Evolutionary conservation across 1,140 invertebrate species (phyloP).

Genomic region (Notospermus geniculatus): DNA sequence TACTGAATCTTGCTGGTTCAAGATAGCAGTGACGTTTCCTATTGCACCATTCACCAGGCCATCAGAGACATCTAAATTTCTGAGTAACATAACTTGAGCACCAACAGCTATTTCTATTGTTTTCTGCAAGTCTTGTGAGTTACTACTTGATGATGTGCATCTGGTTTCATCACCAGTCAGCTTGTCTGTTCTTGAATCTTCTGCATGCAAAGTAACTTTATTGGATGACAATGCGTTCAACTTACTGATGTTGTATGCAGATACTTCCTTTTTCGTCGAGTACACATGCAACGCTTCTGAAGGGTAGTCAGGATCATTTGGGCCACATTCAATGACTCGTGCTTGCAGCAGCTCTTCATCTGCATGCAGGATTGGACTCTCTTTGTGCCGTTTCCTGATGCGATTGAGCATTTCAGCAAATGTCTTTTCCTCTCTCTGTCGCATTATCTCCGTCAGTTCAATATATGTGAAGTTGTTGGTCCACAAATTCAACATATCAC

Average conservation of each 20-base stretch:
- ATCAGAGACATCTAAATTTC: too few relatives aligned
- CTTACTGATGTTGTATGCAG: conserved; percentile 10
- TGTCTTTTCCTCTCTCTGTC: neutral
- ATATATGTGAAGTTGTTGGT: conserved; percentile 3
- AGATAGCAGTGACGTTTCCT: too few relatives aligned
- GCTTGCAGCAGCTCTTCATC: conserved; percentile 1
- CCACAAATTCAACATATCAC: neutral
- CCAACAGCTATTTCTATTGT: too few relatives aligned
- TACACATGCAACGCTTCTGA: conserved; percentile 10
- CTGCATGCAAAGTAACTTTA: too few relatives aligned
- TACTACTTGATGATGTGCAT: too few relatives aligned
- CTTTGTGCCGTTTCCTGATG: neutral
- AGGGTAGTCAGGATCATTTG: neutral
- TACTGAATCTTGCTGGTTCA: too few relatives aligned
- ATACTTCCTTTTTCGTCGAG: conserved; percentile 12
- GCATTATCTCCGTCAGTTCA: neutral
- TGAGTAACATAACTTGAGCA: too few relatives aligned
- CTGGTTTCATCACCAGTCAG: too few relatives aligned
- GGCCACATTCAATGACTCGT: neutral
- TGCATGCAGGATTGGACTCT: neutral
- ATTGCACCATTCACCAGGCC: too few relatives aligned
- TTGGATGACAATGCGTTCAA: too few relatives aligned
- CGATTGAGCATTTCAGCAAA: neutral
- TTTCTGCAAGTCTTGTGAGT: too few relatives aligned
- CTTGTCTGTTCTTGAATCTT: too few relatives aligned